Evolutionary conservation across 2,797 vertebrate genomes (phyloP).

Genomic region (Morelia viridis): DNA sequence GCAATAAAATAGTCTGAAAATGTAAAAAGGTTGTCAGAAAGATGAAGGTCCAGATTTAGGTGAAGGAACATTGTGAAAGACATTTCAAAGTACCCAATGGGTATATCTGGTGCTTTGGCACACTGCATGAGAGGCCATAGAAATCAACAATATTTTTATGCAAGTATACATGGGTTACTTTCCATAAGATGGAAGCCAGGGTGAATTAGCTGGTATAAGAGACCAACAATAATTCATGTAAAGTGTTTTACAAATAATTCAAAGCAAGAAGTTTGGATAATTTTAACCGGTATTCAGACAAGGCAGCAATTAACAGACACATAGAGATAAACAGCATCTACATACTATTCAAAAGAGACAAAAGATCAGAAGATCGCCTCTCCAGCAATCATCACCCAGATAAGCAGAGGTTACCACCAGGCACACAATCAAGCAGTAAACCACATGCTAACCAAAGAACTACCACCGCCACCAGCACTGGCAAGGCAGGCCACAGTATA

Average conservation of each 20-base stretch:
- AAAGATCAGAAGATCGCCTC: too few relatives aligned
- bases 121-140: not conserved
- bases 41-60: not conserved
- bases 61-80: not conserved
- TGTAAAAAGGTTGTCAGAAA: not conserved
- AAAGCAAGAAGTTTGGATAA: conserved; percentile 30
- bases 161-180: conserved; percentile 17
- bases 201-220: conserved; percentile 12
- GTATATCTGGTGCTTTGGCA: not conserved
- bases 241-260: conserved; percentile 32
- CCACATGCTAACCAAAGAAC: too few relatives aligned
- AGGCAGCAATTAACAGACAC: too few relatives aligned
- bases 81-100: not conserved
- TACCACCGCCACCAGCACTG: too few relatives aligned
- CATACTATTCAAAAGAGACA: too few relatives aligned
- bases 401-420: too few relatives aligned
- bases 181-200: conserved; percentile 7
- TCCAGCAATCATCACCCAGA: too few relatives aligned
- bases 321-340: too few relatives aligned
- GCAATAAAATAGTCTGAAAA: not conserved
- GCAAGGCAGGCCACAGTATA: too few relatives aligned
- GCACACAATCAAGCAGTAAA: too few relatives aligned
- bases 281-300: not conserved
- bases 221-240: conserved; percentile 25
- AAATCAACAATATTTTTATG: conserved; percentile 11